Evolutionary conservation across 1,140 invertebrate species (phyloP).

Genomic region (Neelides sp.): DNA sequence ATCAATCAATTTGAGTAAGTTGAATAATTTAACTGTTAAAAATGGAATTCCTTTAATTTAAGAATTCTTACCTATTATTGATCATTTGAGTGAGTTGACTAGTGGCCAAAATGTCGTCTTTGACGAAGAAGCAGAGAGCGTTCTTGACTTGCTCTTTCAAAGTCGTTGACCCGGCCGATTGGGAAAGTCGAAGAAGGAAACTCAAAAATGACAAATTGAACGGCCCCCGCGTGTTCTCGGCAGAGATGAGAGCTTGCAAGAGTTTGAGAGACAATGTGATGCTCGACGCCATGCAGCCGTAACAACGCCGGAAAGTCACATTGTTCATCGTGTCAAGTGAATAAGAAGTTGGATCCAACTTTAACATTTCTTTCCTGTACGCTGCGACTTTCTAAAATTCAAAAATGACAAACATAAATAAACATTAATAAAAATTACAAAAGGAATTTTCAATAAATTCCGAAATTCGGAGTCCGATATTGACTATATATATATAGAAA

Average conservation of each 20-base stretch:
- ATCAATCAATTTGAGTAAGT: too few species aligned
- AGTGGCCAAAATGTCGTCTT: constrained; percentile 28
- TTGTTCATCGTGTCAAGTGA: constrained; percentile 29
- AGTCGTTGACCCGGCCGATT: constrained; percentile 28
- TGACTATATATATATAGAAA: not conserved
- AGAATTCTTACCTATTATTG: constrained; percentile 11
- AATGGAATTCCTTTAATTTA: too few species aligned
- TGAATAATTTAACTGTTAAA: too few species aligned
- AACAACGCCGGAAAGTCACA: constrained; percentile 45
- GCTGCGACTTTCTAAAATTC: constrained; percentile 24
- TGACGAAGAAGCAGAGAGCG: constrained; percentile 30
- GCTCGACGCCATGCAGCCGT: constrained; percentile 60
- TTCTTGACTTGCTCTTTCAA: constrained; percentile 30
- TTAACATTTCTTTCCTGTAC: constrained; percentile 30
- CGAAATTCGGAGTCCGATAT: not conserved
- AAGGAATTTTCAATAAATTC: constrained; percentile 6
- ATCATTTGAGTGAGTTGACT: constrained; percentile 28
- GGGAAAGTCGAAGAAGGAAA: constrained; percentile 26
- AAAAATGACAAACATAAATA: not conserved
- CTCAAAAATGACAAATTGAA: constrained; percentile 29
- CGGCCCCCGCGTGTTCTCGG: constrained; percentile 25
- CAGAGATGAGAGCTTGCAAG: constrained; percentile 73
- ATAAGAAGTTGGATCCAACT: constrained; percentile 28
- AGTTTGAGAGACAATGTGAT: constrained; percentile 66
- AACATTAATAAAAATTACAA: too few species aligned